Conservation (phyloP, 2,113 vertebrate species). For the Ammodytes dubius region DNA sequence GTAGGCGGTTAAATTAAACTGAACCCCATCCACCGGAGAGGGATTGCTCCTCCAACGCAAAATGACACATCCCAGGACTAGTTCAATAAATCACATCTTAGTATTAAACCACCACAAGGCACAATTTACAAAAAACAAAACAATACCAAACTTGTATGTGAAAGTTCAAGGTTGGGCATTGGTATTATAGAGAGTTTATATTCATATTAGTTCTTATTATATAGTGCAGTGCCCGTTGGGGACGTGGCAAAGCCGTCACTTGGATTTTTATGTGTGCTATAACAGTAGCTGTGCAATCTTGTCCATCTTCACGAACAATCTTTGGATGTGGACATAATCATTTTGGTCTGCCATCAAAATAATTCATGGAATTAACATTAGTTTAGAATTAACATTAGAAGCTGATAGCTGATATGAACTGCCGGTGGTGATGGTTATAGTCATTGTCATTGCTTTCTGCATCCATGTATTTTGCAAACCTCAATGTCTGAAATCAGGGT, state of each 20-base stretch:
- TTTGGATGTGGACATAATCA: too few species aligned
- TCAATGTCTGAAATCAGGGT: not conserved
- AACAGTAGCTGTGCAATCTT: too few species aligned
- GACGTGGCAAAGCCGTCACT: too few species aligned
- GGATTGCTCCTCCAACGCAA: slow-evolving; percentile 52
- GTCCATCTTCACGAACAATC: too few species aligned
- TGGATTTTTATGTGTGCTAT: too few species aligned
- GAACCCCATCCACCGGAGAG: slow-evolving; percentile 53
- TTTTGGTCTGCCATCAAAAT: too few species aligned
- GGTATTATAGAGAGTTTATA: slow-evolving; percentile 52
- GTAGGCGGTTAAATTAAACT: slow-evolving; percentile 63
- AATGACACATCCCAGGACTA: slow-evolving; percentile 55
- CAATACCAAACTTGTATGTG: slow-evolving; percentile 34
- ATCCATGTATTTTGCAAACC: not conserved
- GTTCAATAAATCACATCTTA: slow-evolving; percentile 60
- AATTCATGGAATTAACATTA: not conserved
- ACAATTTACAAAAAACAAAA: slow-evolving; percentile 33
- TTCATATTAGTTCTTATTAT: slow-evolving; percentile 2
- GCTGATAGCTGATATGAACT: too few species aligned
- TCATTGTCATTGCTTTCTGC: not conserved
- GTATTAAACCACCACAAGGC: slow-evolving; percentile 43
- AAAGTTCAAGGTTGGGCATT: slow-evolving; percentile 11
- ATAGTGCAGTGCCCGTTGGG: too few species aligned
- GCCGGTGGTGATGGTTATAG: not conserved
- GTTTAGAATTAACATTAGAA: not conserved